Conservation (phyloP, 92 coral and sea anemone species). For the Siderastrea radians region DNA sequence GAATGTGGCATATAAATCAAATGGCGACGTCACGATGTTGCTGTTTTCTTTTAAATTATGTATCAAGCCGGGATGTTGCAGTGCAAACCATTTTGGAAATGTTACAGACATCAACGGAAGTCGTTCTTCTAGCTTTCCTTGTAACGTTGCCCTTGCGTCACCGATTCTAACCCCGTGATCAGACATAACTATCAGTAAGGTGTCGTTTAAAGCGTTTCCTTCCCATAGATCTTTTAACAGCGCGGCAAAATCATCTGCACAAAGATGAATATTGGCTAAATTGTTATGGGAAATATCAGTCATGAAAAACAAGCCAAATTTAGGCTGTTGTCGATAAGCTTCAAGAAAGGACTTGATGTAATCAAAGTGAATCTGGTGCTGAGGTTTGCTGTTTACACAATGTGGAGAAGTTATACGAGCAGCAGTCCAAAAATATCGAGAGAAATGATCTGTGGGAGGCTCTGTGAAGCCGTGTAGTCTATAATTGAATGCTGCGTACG, state of each 20-base stretch:
- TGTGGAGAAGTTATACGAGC: conserved; percentile 67
- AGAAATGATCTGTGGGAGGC: conserved; percentile 92
- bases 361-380: conserved; percentile 86
- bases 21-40: conserved; percentile 85
- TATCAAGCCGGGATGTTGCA: conserved; percentile 55
- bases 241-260: conserved; percentile 62
- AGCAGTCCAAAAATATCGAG: conserved; percentile 91
- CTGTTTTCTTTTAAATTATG: conserved; percentile 66
- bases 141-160: conserved; percentile 80
- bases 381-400: conserved; percentile 87
- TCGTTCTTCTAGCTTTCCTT: conserved; percentile 92
- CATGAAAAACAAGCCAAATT: conserved; percentile 86
- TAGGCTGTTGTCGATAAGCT: conserved; percentile 82
- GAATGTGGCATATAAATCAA: conserved; percentile 90
- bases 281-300: conserved; percentile 82
- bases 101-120: conserved; percentile 90
- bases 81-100: conserved; percentile 78
- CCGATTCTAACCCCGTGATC: conserved; percentile 96
- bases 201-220: conserved; percentile 72
- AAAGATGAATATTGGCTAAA: conserved; percentile 49
- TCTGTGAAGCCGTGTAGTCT: conserved; percentile 91
- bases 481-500: conserved; percentile 76
- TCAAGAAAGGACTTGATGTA: conserved; percentile 87
- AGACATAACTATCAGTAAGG: conserved; percentile 80
- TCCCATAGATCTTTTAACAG: conserved; percentile 71